Conservation (phyloP, 1,140 invertebrate genomes). For the Oedothorax gibbosus region DNA sequence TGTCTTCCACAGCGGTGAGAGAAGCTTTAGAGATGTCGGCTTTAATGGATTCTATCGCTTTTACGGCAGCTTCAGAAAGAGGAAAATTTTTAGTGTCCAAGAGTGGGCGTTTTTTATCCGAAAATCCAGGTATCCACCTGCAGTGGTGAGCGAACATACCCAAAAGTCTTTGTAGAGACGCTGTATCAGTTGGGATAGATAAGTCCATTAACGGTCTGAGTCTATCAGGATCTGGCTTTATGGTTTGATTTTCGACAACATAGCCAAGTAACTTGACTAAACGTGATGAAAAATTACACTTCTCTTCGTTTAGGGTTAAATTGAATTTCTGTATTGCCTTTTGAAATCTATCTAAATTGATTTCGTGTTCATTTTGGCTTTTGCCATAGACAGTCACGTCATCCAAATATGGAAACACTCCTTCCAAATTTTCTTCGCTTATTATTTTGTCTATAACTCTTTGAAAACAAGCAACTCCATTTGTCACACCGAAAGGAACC, state of each 20-base stretch:
- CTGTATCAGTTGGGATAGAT: constrained; percentile 17
- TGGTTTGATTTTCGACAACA: constrained; percentile 1
- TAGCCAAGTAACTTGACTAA: constrained; percentile 56
- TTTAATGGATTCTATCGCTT: constrained; percentile 52
- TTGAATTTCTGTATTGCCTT: neutral
- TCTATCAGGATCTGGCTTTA: constrained; percentile 51
- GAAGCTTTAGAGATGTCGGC: constrained; percentile 39
- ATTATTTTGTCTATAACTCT: constrained; percentile 66
- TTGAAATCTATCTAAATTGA: constrained; percentile 25
- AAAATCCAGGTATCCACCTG: constrained; percentile 1
- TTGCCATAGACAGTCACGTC: constrained; percentile 58
- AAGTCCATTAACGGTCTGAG: constrained; percentile 42
- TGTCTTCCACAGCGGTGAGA: neutral
- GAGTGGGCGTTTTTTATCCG: constrained; percentile 8
- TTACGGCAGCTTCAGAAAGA: constrained; percentile 60
- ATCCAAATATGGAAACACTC: constrained; percentile 60
- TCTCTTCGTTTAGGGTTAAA: constrained; percentile 25
- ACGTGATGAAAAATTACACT: constrained; percentile 10
- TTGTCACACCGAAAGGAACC: constrained; percentile 67
- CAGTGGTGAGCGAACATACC: constrained; percentile 35
- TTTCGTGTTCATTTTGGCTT: constrained; percentile 47
- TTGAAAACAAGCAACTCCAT: constrained; percentile 65
- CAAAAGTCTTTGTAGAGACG: constrained; percentile 20
- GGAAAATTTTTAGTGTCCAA: neutral
- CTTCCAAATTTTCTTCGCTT: constrained; percentile 63